Percentiles rank a stretch among this genome's conserved stretches.
phyloP scores from a whole-genome alignment of 2,888 invertebrate species.

The Nomada flava region DNA sequence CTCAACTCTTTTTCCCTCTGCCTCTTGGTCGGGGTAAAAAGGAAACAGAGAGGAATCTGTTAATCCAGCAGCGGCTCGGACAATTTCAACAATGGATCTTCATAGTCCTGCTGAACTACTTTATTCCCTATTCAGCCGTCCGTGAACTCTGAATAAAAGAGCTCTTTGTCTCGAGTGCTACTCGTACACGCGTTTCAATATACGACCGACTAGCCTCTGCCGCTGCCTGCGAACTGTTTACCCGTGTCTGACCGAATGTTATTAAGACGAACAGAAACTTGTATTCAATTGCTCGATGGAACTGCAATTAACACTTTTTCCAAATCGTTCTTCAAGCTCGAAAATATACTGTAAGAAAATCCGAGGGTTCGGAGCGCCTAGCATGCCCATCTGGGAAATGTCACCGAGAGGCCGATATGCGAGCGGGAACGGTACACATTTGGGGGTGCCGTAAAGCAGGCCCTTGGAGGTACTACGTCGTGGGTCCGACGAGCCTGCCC shows the following conservation, averaged over 20 bases:
- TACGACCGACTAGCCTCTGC: neutral
- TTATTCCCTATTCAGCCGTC: constrained; percentile 52
- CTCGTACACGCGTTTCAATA: constrained; percentile 41
- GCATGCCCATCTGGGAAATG: too few relatives aligned
- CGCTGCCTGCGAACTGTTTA: constrained; percentile 13
- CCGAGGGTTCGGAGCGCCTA: too few relatives aligned
- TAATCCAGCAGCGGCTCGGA: constrained; percentile 35
- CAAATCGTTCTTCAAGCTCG: too few relatives aligned
- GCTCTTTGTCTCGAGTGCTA: constrained; percentile 51
- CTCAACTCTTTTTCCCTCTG: neutral
- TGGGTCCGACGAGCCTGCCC: too few relatives aligned
- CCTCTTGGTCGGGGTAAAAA: neutral
- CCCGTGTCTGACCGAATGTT: neutral
- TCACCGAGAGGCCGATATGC: too few relatives aligned
- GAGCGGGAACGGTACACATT: too few relatives aligned
- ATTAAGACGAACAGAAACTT: neutral
- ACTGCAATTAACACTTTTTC: neutral
- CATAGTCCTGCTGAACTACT: constrained; percentile 47
- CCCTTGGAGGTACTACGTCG: too few relatives aligned
- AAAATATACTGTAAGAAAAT: too few relatives aligned
- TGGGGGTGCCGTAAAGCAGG: too few relatives aligned
- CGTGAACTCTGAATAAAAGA: constrained; percentile 53
- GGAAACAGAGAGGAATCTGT: neutral
- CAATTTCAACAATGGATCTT: constrained; percentile 40
- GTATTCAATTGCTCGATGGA: neutral